phyloP scores from a whole-genome alignment of 2,113 vertebrate species.

The Dicrurus megarhynchus region DNA sequence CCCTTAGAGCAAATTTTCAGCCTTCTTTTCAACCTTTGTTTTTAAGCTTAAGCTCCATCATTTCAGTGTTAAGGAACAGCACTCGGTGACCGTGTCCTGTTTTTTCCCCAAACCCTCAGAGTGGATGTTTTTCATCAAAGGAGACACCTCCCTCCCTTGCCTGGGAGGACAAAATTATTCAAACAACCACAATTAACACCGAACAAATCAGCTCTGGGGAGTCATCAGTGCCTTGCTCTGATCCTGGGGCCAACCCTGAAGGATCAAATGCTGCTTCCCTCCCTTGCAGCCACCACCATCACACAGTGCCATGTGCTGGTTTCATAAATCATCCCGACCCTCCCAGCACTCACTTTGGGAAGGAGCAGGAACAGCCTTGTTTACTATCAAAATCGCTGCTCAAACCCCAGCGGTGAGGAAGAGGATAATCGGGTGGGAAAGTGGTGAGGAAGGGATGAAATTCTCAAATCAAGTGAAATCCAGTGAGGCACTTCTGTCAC shows the following conservation, averaged over 20 bases:
- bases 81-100: neutral
- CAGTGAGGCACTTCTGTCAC: neutral
- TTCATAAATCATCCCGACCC: neutral
- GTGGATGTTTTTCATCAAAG: neutral
- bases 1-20: neutral
- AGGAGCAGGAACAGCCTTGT: neutral
- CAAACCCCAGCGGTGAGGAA: rapidly evolving
- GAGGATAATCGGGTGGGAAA: neutral
- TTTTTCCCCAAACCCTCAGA: rapidly evolving
- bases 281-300: neutral
- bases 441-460: neutral
- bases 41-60: neutral
- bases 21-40: neutral
- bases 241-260: neutral
- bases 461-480: neutral
- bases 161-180: neutral
- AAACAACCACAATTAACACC: neutral
- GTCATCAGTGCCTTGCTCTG: neutral
- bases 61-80: neutral
- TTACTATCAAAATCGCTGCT: neutral
- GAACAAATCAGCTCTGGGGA: neutral
- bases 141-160: neutral
- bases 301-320: neutral
- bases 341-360: neutral
- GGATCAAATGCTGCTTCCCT: rapidly evolving